phyloP scores from a whole-genome alignment of 2,888 invertebrate species.

The Pseudanteris insignis region DNA sequence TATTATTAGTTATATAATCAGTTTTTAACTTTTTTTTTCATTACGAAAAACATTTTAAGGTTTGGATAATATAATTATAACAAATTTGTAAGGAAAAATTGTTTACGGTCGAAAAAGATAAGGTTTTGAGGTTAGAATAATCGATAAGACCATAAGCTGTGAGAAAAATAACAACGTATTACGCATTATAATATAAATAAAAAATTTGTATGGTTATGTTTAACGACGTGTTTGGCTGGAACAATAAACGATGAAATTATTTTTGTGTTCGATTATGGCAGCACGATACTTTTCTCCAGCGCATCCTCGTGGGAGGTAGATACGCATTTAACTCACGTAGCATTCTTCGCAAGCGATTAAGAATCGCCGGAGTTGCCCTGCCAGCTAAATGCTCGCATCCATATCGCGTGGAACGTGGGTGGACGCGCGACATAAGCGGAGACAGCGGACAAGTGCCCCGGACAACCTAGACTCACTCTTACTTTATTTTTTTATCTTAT shows the following conservation, averaged over 20 bases:
- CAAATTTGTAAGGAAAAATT: too few relatives aligned
- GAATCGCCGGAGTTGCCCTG: slow-evolving; percentile 49
- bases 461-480: slow-evolving; percentile 40
- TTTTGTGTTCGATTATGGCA: slow-evolving; percentile 43
- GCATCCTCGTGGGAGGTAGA: slow-evolving; percentile 47
- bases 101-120: too few relatives aligned
- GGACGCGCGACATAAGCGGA: slow-evolving; percentile 60
- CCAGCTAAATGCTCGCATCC: slow-evolving; percentile 59
- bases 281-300: slow-evolving; percentile 36
- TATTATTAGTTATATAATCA: too few relatives aligned
- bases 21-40: too few relatives aligned
- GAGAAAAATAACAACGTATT: too few relatives aligned
- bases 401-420: slow-evolving; percentile 60
- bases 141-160: too few relatives aligned
- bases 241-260: slow-evolving; percentile 32
- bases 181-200: too few relatives aligned
- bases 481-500: slow-evolving; percentile 37
- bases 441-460: slow-evolving; percentile 56
- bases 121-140: too few relatives aligned
- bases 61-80: too few relatives aligned
- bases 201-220: slow-evolving; percentile 15
- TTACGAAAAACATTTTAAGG: too few relatives aligned
- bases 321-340: slow-evolving; percentile 45
- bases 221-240: slow-evolving; percentile 21
- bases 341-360: slow-evolving; percentile 46